These are phyloP conservation scores for Eupithecia centaureata DNA, from an alignment of 2,888 invertebrate species.

Conservation along the genomic window DNA sequence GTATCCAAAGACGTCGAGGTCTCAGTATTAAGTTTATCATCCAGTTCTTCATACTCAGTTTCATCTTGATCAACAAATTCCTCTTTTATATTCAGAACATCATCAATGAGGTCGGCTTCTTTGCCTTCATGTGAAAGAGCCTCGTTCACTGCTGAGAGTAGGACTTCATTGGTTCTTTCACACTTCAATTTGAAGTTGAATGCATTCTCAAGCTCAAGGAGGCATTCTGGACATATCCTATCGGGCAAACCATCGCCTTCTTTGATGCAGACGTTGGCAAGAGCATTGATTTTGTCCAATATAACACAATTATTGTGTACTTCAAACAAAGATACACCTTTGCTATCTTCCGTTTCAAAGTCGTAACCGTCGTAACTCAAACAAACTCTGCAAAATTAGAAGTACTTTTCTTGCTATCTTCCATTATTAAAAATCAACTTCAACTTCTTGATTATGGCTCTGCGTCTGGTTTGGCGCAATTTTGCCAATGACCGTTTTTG, in stretches of 20 bases:
- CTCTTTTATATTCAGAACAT: slow-evolving; percentile 13
- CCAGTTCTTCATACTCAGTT: slow-evolving; percentile 9
- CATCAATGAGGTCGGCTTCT: background rate
- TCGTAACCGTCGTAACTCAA: background rate
- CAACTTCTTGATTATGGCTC: no score
- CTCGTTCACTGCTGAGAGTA: slow-evolving; percentile 43
- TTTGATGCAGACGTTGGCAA: slow-evolving; percentile 63
- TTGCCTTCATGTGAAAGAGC: background rate
- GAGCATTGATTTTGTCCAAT: slow-evolving; percentile 61
- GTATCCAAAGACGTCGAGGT: slow-evolving; percentile 14
- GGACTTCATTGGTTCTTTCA: slow-evolving; percentile 58
- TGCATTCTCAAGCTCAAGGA: slow-evolving; percentile 64
- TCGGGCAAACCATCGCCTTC: slow-evolving; percentile 66
- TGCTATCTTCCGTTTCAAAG: background rate
- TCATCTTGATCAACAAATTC: slow-evolving; percentile 20
- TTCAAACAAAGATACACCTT: slow-evolving; percentile 59
- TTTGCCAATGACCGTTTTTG: no score
- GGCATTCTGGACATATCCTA: slow-evolving; percentile 66
- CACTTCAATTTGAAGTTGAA: slow-evolving; percentile 68
- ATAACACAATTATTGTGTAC: slow-evolving; percentile 58
- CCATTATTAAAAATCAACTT: no score
- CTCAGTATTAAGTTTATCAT: slow-evolving; percentile 21
- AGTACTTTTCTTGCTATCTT: slow-evolving; percentile 40
- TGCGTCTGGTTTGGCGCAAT: no score
- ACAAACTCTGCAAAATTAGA: slow-evolving; percentile 45